phyloP scores from a whole-genome alignment of 2,888 invertebrate species.

The Hesperia comma region DNA sequence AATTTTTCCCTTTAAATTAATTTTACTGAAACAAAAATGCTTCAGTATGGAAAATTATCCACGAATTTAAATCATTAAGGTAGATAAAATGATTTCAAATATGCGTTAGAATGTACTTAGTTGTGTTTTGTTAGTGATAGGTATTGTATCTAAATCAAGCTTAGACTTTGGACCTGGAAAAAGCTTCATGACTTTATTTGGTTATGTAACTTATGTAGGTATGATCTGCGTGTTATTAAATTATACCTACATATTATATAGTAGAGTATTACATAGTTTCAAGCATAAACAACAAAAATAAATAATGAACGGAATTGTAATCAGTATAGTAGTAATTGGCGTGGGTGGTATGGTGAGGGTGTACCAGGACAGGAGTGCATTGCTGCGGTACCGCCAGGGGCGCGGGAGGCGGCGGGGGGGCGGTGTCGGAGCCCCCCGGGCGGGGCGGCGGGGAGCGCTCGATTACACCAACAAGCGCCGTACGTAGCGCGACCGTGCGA shows the following conservation, averaged over 20 bases:
- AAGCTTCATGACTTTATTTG: too few species aligned
- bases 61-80: too few species aligned
- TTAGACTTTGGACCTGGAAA: too few species aligned
- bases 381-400: conserved; percentile 40
- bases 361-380: conserved; percentile 24
- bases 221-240: neutral
- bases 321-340: conserved; percentile 43
- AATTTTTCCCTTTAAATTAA: neutral
- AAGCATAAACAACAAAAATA: too few species aligned
- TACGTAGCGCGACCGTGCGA: conserved; percentile 62
- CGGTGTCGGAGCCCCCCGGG: conserved; percentile 44
- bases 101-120: too few species aligned
- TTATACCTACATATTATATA: neutral
- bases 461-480: conserved; percentile 51
- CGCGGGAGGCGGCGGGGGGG: conserved; percentile 28
- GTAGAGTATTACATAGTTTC: too few species aligned
- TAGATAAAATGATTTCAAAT: too few species aligned
- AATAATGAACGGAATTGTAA: conserved; percentile 33
- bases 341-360: conserved; percentile 45
- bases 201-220: too few species aligned
- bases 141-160: too few species aligned
- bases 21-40: neutral
- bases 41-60: neutral
- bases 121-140: too few species aligned
- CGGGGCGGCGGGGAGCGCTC: conserved; percentile 48